Conservation (phyloP, 2,888 invertebrate species). For the Psylliodes chrysocephalus region DNA sequence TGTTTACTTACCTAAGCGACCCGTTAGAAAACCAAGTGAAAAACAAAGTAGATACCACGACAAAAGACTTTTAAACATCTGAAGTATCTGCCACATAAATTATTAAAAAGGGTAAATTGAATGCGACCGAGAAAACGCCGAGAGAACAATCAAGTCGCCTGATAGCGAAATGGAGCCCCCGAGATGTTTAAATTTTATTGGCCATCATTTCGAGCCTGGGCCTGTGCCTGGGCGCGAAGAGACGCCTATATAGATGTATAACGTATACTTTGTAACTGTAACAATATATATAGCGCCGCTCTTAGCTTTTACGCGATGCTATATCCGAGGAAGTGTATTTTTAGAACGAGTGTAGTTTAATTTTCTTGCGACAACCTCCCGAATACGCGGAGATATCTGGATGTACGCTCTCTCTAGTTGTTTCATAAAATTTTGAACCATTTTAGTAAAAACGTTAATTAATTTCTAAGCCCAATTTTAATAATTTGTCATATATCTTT, state of each 20-base stretch:
- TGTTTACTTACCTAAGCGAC: background rate
- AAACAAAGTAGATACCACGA: conserved; percentile 11
- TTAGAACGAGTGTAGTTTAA: background rate
- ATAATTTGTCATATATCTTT: too few species aligned
- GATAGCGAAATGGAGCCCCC: conserved; percentile 22
- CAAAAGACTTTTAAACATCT: background rate
- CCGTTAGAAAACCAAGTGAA: background rate
- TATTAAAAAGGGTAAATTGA: conserved; percentile 26
- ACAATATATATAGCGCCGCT: background rate
- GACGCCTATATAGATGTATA: background rate
- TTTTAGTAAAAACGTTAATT: too few species aligned
- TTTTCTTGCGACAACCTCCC: background rate
- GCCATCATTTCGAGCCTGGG: conserved; percentile 19
- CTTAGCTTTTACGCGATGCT: background rate
- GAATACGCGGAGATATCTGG: too few species aligned
- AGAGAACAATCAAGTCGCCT: conserved; percentile 24
- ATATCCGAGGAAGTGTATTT: background rate
- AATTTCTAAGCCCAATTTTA: too few species aligned
- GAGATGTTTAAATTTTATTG: conserved; percentile 28
- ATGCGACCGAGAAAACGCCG: conserved; percentile 22
- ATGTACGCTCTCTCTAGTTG: too few species aligned
- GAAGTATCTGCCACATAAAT: conserved; percentile 15
- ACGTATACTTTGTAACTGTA: background rate
- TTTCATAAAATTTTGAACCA: too few species aligned
- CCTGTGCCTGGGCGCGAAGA: background rate